A percentile compares a stretch with the other conserved stretches of the same genome.
phyloP scores from a whole-genome alignment of 2,113 vertebrate genomes.

The Oncorhynchus mykiss region DNA sequence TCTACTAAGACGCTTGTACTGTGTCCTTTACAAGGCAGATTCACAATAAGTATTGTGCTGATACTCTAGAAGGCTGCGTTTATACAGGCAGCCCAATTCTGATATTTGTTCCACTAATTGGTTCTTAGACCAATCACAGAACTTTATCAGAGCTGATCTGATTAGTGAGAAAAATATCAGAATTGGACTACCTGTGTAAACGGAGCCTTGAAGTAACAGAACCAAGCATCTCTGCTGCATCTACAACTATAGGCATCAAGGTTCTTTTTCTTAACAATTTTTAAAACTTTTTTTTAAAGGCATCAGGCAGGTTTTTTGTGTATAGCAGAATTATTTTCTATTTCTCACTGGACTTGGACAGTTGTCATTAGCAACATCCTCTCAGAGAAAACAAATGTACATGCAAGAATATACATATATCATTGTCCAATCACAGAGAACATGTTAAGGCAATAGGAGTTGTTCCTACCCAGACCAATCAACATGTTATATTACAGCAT shows the following conservation, averaged over 20 bases:
- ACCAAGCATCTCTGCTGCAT: constrained; percentile 71
- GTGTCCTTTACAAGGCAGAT: constrained; percentile 82
- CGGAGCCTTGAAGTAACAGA: constrained; percentile 1
- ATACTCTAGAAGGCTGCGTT: constrained; percentile 9
- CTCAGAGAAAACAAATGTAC: constrained; percentile 48
- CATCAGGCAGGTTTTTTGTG: constrained; percentile 89
- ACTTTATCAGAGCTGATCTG: too few relatives aligned
- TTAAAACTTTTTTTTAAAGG: constrained; percentile 76
- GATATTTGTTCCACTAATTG: too few relatives aligned
- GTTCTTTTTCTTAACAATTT: constrained; percentile 40
- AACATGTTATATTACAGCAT: background rate
- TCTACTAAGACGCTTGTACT: constrained; percentile 76
- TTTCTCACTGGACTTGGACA: constrained; percentile 56
- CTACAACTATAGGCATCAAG: constrained; percentile 93
- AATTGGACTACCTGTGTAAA: too few relatives aligned
- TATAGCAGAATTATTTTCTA: constrained; percentile 81
- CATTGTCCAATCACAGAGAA: constrained; percentile 46
- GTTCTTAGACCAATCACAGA: too few relatives aligned
- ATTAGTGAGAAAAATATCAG: too few relatives aligned
- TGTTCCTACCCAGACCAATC: constrained; percentile 46
- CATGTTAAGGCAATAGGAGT: constrained; percentile 63
- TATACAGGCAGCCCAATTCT: too few relatives aligned
- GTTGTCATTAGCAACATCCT: constrained; percentile 63
- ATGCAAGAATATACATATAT: constrained; percentile 55
- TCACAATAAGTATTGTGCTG: constrained; percentile 67